Evolutionary conservation across 2,888 invertebrate species (phyloP).

Genomic region (Erebia ligea): DNA sequence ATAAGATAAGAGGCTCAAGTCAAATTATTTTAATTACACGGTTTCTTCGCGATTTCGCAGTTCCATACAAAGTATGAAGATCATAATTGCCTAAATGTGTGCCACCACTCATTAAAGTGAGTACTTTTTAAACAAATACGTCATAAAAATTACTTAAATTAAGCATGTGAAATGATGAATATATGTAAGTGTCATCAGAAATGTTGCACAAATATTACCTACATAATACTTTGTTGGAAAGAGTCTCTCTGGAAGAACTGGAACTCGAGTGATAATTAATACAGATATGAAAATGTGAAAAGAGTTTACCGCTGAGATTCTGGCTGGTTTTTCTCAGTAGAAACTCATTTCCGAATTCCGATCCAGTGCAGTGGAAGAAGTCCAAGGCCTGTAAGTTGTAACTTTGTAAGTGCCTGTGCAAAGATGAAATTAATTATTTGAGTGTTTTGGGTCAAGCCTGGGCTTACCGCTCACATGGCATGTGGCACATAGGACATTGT

Average conservation of each 20-base stretch:
- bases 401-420: too few relatives aligned
- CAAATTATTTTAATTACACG: conserved; percentile 12
- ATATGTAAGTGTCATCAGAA: background rate
- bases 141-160: background rate
- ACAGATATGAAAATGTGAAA: background rate
- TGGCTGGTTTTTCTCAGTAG: too few relatives aligned
- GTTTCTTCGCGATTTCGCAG: conserved; percentile 1
- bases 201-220: background rate
- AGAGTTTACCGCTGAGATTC: too few relatives aligned
- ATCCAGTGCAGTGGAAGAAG: too few relatives aligned
- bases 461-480: too few relatives aligned
- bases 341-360: too few relatives aligned
- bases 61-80: conserved; percentile 12
- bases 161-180: background rate
- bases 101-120: conserved; percentile 1
- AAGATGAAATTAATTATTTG: too few relatives aligned
- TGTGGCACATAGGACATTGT: too few relatives aligned
- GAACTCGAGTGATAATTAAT: background rate
- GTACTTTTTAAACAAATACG: background rate
- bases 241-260: background rate
- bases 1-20: conserved; percentile 3
- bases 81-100: conserved; percentile 11
- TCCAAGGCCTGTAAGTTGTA: too few relatives aligned
- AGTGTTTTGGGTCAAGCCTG: too few relatives aligned
- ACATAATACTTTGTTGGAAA: background rate